phyloP scores from a whole-genome alignment of 1,140 invertebrate species.

The Leucophenga varia region DNA sequence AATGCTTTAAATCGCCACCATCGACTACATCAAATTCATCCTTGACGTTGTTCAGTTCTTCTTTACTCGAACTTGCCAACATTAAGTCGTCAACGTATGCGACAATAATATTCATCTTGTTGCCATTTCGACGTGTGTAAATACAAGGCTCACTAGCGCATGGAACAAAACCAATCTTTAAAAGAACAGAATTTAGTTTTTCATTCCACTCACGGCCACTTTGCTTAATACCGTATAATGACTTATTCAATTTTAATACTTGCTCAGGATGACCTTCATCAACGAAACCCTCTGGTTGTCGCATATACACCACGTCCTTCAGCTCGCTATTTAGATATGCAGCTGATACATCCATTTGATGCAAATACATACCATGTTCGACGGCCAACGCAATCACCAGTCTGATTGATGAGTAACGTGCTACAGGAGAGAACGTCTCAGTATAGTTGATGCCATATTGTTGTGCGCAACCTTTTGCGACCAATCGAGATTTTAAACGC shows the following conservation, averaged over 20 bases:
- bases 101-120: constrained; percentile 1
- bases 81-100: constrained; percentile 11
- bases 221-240: constrained; percentile 15
- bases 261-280: constrained; percentile 8
- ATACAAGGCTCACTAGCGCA: constrained; percentile 38
- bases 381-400: constrained; percentile 37
- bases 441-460: constrained; percentile 41
- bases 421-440: constrained; percentile 47
- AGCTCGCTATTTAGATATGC: constrained; percentile 57
- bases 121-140: constrained; percentile 23
- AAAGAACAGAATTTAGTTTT: constrained; percentile 26
- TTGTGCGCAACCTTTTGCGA: constrained; percentile 44
- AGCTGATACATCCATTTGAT: constrained; percentile 52
- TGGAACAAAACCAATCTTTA: constrained; percentile 3
- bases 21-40: constrained; percentile 33
- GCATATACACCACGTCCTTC: constrained; percentile 56
- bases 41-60: constrained; percentile 5
- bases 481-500: constrained; percentile 45
- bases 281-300: constrained; percentile 45
- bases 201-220: constrained; percentile 34
- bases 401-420: constrained; percentile 36
- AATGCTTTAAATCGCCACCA: constrained; percentile 14
- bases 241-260: constrained; percentile 27
- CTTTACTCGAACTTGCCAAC: constrained; percentile 6
- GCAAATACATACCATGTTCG: constrained; percentile 28